Conservation (phyloP, 2,888 invertebrate genomes). For the Digitonthophagus gazella region DNA sequence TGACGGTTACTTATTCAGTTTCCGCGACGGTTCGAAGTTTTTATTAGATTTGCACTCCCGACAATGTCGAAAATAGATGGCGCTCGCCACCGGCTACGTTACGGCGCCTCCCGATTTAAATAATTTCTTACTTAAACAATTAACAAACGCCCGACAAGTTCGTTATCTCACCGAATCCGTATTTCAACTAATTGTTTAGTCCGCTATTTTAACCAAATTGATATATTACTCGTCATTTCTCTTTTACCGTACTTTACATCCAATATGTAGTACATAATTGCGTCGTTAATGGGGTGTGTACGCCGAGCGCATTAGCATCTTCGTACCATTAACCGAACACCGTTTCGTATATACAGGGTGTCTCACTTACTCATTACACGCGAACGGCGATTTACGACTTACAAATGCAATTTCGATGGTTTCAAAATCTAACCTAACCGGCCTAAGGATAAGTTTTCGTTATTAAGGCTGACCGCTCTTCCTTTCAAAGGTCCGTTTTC, state of each 20-base stretch:
- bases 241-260: not conserved
- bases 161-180: slow-evolving; percentile 4
- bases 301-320: not conserved
- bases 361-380: too few relatives aligned
- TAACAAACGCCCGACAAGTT: slow-evolving; percentile 1
- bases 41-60: slow-evolving; percentile 21
- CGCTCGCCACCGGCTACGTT: slow-evolving; percentile 4
- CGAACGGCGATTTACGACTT: not conserved
- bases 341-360: not conserved
- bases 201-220: too few relatives aligned
- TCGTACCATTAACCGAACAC: not conserved
- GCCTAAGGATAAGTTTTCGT: not conserved
- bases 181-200: not conserved
- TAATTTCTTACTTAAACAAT: slow-evolving; percentile 16
- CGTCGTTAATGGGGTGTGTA: not conserved
- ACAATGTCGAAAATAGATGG: slow-evolving; percentile 19
- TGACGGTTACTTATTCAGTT: slow-evolving; percentile 24
- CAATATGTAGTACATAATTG: not conserved
- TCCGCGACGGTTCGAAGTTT: slow-evolving; percentile 20
- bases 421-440: not conserved
- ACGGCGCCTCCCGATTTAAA: slow-evolving; percentile 5
- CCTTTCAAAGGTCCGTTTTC: not conserved
- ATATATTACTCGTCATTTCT: too few relatives aligned
- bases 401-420: not conserved
- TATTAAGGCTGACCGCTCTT: not conserved